These are phyloP conservation scores for Venturia canescens DNA, from an alignment of 1,140 invertebrate species.

Conservation along the genomic window DNA sequence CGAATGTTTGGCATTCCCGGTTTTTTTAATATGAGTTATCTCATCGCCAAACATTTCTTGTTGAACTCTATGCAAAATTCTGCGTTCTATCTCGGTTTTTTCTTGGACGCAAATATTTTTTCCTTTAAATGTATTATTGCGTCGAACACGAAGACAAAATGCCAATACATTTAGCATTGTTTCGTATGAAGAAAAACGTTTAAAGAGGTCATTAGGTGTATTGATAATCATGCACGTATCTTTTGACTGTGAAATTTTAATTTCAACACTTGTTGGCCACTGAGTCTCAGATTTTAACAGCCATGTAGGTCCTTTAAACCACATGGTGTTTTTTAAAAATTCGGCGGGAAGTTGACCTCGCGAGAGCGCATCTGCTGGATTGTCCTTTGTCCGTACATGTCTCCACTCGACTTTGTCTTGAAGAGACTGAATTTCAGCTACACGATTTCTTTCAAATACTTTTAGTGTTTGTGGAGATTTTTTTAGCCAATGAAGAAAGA, in stretches of 20 bases:
- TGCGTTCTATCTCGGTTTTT: not conserved
- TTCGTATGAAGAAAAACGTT: slow-evolving; percentile 16
- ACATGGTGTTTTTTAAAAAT: slow-evolving; percentile 6
- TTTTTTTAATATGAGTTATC: slow-evolving; percentile 10
- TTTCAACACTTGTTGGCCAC: slow-evolving; percentile 7
- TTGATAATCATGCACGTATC: not conserved
- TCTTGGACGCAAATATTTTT: not conserved
- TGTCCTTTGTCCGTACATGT: slow-evolving; percentile 12
- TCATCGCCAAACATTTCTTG: not conserved
- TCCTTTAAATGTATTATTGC: not conserved
- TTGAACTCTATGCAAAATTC: not conserved
- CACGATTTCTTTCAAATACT: slow-evolving; percentile 23
- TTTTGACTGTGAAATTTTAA: not conserved
- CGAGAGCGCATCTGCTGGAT: slow-evolving; percentile 1
- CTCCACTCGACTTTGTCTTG: slow-evolving; percentile 23
- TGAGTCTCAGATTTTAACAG: not conserved
- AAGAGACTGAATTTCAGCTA: slow-evolving; percentile 12
- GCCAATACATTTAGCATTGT: slow-evolving; percentile 8
- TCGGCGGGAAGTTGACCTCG: slow-evolving; percentile 30
- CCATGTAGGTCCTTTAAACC: slow-evolving; percentile 18
- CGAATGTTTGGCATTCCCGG: not conserved
- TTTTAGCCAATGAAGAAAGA: slow-evolving; percentile 19
- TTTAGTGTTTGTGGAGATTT: slow-evolving; percentile 23
- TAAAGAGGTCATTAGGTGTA: not conserved
- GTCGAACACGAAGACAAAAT: slow-evolving; percentile 1